Evolutionary conservation across 2,113 vertebrate genomes (phyloP), one percentile per base, ranked within the genome.

Genomic region (Sinosuthora webbiana): DNA sequence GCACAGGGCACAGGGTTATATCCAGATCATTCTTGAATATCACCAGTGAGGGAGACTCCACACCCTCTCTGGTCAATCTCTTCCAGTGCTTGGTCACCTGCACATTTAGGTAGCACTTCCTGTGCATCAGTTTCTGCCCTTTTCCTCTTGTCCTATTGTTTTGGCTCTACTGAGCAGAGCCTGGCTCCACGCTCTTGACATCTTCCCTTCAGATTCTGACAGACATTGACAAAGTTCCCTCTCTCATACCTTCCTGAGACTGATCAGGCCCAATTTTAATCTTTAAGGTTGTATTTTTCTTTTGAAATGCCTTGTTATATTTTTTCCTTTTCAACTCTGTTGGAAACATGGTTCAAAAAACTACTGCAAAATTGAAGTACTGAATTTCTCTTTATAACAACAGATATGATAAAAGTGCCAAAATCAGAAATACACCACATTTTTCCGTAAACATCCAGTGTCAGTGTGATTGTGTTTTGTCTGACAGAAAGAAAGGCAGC

Each of bases 371-470:
- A 44, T 16, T 56, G 76, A 87, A 94, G 27, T 42, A 89, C 22
- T 56, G 76, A 91, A 47, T 79, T 93, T 82, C 70, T 94, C 45
- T 62, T 85, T 15, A 23, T 63, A 91, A 69, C 30, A 83, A 91
- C 19, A 76, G 20, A 19, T 62, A 87, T 9, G 4, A 76, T 42
- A 74, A 60, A 94, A 83, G 30, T 80, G 18, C 7, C 49, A 81
- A 84, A 89, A 87, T 80, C 59, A 86, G 59, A 92, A 86, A 65
- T 20, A 42, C 3, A 59, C 2, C 8, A 33, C 11, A 19, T 33
- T 92, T 91, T 90, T 79, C 17, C 52, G 22, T 76, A 82, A 56
- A 63, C 53, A 59, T 77, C 81, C 35, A 47, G 23, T 45, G 17
- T 12, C 55, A 87, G 25, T 35, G 24, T 13, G 16, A 67, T 25